Conservation (phyloP, 1,140 invertebrate genomes). For the Pogonomyrmex californicus region DNA sequence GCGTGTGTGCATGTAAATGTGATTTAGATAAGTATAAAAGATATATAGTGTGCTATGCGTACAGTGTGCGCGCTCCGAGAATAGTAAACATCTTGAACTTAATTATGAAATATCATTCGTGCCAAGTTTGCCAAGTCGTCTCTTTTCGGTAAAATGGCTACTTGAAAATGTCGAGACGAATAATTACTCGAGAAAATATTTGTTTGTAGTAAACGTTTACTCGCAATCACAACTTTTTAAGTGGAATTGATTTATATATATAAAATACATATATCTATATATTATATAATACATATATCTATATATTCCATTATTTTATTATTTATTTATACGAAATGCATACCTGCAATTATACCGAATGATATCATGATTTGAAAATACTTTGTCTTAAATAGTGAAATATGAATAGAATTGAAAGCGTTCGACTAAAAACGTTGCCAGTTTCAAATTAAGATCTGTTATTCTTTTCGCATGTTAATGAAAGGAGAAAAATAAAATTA, state of each 20-base stretch:
- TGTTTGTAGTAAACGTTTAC: slow-evolving; percentile 33
- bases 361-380: background rate
- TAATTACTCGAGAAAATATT: slow-evolving; percentile 32
- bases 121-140: slow-evolving; percentile 11
- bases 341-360: background rate
- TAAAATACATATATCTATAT: no score
- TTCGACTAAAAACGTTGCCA: background rate
- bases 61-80: background rate
- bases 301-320: background rate
- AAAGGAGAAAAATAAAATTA: background rate
- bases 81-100: slow-evolving; percentile 59
- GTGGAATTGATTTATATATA: background rate
- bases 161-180: slow-evolving; percentile 15
- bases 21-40: background rate
- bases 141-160: slow-evolving; percentile 13
- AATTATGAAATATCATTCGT: slow-evolving; percentile 39
- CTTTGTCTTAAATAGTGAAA: background rate
- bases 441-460: background rate
- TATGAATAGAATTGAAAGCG: background rate
- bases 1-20: slow-evolving; percentile 21
- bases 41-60: background rate
- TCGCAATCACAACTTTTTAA: slow-evolving; percentile 4
- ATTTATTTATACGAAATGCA: background rate
- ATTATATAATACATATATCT: no score
- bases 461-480: background rate